These are phyloP conservation scores for Regulus satrapa DNA, from an alignment of 2,113 vertebrate species.

Conservation along the genomic window DNA sequence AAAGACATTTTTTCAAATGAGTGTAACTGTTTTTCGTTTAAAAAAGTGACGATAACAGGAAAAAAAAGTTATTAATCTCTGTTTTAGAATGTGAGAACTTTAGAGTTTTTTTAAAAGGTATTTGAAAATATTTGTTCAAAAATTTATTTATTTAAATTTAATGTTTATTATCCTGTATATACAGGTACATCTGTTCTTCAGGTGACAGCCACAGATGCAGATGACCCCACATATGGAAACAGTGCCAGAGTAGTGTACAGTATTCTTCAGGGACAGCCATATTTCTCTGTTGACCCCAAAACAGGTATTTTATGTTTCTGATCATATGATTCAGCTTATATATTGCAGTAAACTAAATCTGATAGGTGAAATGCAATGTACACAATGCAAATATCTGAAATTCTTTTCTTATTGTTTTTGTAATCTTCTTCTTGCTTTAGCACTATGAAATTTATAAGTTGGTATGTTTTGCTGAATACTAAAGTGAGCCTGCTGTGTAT, in stretches of 20 bases:
- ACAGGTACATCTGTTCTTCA: conserved; percentile 93
- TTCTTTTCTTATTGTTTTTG: neutral
- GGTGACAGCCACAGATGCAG: conserved; percentile 91
- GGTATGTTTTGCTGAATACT: neutral
- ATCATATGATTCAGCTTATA: neutral
- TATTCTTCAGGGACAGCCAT: conserved; percentile 95
- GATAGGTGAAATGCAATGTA: neutral
- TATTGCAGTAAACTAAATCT: neutral
- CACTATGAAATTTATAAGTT: neutral
- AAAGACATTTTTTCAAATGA: neutral
- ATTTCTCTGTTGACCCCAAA: conserved; percentile 97
- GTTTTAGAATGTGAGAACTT: neutral
- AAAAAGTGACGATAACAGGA: neutral
- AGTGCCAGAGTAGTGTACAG: conserved; percentile 95
- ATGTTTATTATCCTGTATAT: conserved; percentile 43
- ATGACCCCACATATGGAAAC: conserved; percentile 96
- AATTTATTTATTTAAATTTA: neutral
- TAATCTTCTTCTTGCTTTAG: neutral
- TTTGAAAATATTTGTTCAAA: neutral
- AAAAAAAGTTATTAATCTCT: neutral
- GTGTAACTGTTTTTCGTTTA: neutral
- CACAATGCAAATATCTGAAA: neutral
- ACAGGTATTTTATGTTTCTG: conserved; percentile 71
- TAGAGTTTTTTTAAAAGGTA: neutral
- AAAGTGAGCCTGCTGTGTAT: neutral